Conservation (phyloP, 2,113 vertebrate species). For the Gymnocephalus cernua region DNA sequence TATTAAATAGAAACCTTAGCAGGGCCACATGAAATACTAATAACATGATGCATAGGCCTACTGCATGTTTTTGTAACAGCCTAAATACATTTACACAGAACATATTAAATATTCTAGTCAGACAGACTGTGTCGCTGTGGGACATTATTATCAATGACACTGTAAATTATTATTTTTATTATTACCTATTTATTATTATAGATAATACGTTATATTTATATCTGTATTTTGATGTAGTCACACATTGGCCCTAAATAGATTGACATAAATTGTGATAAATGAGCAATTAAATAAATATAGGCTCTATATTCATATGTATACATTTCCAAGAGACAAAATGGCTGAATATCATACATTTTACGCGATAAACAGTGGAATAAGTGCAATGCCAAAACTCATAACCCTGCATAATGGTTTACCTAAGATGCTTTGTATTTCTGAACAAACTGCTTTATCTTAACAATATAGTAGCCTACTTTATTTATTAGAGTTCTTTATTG, state of each 20-base stretch:
- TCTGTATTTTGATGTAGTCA: not conserved
- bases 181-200: not conserved
- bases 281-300: not conserved
- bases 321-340: not conserved
- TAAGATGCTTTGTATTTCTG: not conserved
- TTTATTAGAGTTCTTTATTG: not conserved
- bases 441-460: not conserved
- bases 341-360: not conserved
- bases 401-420: not conserved
- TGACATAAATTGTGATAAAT: not conserved
- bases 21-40: not conserved
- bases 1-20: not conserved
- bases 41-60: not conserved
- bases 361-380: not conserved
- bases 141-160: not conserved
- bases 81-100: not conserved
- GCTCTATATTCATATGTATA: not conserved
- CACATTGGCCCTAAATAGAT: not conserved
- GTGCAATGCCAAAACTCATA: not conserved
- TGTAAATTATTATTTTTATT: not conserved
- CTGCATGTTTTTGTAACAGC: not conserved
- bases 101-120: not conserved
- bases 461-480: not conserved
- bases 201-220: not conserved
- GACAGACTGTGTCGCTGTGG: not conserved